Evolutionary conservation across 1,140 invertebrate genomes (phyloP).

Genomic region (Sitobion miscanthi): DNA sequence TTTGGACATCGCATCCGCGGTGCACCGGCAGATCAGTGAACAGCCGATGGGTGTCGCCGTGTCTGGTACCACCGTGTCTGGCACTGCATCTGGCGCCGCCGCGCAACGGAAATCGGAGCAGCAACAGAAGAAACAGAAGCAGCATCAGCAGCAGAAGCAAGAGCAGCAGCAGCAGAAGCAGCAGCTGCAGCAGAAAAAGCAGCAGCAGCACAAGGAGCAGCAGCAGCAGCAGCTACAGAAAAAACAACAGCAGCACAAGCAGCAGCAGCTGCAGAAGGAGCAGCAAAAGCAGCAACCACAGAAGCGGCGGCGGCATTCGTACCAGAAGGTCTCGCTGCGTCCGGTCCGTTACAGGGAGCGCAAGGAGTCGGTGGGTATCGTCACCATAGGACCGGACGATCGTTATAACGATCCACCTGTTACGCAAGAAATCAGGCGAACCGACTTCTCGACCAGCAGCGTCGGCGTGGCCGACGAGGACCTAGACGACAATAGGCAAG

Average conservation of each 20-base stretch:
- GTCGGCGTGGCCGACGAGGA: not conserved
- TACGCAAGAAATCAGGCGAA: not conserved
- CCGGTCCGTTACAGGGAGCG: not conserved
- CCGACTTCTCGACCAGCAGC: not conserved
- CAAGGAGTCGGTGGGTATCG: not conserved
- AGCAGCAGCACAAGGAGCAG: no score
- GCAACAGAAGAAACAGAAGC: not conserved
- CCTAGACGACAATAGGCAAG: not conserved
- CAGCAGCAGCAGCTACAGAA: no score
- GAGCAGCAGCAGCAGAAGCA: no score
- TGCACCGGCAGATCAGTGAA: not conserved
- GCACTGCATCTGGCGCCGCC: not conserved
- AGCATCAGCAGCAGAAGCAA: no score
- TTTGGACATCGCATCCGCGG: not conserved
- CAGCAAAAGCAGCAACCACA: not conserved
- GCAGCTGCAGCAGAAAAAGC: no score
- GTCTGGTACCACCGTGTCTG: no score
- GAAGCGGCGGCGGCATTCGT: not conserved
- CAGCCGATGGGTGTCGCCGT: no score
- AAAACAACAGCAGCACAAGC: no score
- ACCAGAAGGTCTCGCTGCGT: not conserved
- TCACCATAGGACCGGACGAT: not conserved
- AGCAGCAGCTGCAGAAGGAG: no score
- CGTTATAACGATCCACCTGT: not conserved
- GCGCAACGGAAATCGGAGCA: not conserved